These are phyloP conservation scores for Labrus mixtus DNA, from an alignment of 2,113 vertebrate species.

Conservation along the genomic window DNA sequence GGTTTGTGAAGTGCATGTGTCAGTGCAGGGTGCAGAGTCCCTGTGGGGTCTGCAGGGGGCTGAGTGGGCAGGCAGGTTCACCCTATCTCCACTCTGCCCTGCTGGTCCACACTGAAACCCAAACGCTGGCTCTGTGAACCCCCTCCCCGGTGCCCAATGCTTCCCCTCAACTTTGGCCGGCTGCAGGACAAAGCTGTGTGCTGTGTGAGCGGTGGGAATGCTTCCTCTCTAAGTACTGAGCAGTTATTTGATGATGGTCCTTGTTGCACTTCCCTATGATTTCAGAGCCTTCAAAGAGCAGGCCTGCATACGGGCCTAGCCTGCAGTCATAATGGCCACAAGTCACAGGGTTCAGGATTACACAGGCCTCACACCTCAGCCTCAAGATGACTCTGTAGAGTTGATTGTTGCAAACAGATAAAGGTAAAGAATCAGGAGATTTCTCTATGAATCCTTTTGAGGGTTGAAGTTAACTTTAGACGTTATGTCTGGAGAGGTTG, in stretches of 20 bases:
- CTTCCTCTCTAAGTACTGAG: constrained; percentile 81
- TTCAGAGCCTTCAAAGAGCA: constrained; percentile 84
- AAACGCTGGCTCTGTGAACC: constrained; percentile 54
- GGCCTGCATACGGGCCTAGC: constrained; percentile 62
- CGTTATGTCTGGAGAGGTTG: too few species aligned
- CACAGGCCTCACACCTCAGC: constrained; percentile 53
- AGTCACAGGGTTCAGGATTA: constrained; percentile 66
- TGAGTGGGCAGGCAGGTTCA: constrained; percentile 63
- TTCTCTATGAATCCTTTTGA: not conserved
- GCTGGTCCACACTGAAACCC: constrained; percentile 84
- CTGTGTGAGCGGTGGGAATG: constrained; percentile 77
- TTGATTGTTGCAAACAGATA: not conserved
- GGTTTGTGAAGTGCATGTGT: constrained; percentile 16
- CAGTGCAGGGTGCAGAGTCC: constrained; percentile 21
- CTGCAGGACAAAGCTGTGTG: constrained; percentile 68
- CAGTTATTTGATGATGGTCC: constrained; percentile 84
- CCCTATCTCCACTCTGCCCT: constrained; percentile 84
- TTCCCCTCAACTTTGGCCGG: constrained; percentile 60
- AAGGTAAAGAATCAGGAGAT: not conserved
- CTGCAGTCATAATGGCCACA: constrained; percentile 64
- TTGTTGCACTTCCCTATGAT: constrained; percentile 86
- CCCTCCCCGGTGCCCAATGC: constrained; percentile 33
- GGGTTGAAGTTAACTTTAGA: not conserved
- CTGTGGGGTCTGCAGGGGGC: constrained; percentile 34
- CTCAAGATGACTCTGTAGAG: constrained; percentile 1